Percentiles rank a stretch among this genome's conserved stretches.
Evolutionary conservation across 2,888 invertebrate species (phyloP).

Genomic region (Epinotia nisella): DNA sequence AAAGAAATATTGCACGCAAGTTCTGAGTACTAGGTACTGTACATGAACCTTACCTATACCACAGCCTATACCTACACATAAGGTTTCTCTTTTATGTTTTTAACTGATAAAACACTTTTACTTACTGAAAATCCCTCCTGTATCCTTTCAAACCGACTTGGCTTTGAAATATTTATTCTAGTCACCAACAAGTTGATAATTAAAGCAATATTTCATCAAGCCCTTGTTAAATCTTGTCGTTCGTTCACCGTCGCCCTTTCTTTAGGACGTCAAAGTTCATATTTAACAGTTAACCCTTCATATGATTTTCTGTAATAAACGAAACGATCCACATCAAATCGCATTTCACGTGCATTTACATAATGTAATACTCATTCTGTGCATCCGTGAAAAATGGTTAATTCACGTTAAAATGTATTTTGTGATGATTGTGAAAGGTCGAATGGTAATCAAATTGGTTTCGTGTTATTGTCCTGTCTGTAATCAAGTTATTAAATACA

Average conservation of each 20-base stretch:
- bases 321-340: slow-evolving; percentile 12
- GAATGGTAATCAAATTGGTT: slow-evolving; percentile 42
- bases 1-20: not conserved
- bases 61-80: no score
- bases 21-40: not conserved
- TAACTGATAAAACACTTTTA: not conserved
- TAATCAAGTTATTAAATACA: slow-evolving; percentile 24
- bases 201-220: slow-evolving; percentile 53
- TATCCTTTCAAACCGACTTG: not conserved
- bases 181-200: slow-evolving; percentile 48
- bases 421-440: slow-evolving; percentile 21
- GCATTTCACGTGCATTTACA: not conserved
- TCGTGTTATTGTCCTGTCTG: slow-evolving; percentile 50
- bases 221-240: slow-evolving; percentile 52
- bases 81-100: not conserved
- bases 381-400: slow-evolving; percentile 16
- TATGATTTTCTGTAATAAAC: slow-evolving; percentile 24
- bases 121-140: slow-evolving; percentile 8
- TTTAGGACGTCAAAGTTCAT: slow-evolving; percentile 30
- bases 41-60: not conserved
- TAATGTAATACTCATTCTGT: not conserved
- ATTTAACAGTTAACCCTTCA: slow-evolving; percentile 21
- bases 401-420: slow-evolving; percentile 9
- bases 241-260: slow-evolving; percentile 41
- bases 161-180: slow-evolving; percentile 39